Percentiles rank a stretch among this genome's conserved stretches.
Evolutionary conservation across 1,140 invertebrate genomes (phyloP).

Genomic region (Aphaenogaster floridana): DNA sequence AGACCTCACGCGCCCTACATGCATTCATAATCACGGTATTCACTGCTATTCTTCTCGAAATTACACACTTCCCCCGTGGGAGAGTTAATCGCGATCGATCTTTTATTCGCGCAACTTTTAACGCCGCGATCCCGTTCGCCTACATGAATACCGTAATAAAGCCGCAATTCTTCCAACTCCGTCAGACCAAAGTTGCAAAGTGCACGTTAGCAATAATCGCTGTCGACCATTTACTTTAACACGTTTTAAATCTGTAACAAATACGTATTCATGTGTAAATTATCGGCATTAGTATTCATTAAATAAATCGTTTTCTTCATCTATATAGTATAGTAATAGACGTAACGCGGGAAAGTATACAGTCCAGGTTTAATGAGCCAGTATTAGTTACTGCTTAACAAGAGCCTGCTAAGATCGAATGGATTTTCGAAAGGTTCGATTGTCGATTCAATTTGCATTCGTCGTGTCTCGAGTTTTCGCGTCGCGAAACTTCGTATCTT

Average conservation of each 20-base stretch:
- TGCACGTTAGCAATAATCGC: constrained; percentile 29
- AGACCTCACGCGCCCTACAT: constrained; percentile 62
- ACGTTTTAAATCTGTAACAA: constrained; percentile 17
- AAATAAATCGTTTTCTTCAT: constrained; percentile 1
- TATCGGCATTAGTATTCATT: constrained; percentile 1
- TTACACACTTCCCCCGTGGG: constrained; percentile 51
- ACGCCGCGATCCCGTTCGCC: constrained; percentile 51
- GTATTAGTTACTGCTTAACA: constrained; percentile 4
- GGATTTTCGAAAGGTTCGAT: constrained; percentile 9
- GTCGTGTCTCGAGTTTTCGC: background rate
- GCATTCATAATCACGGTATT: constrained; percentile 64
- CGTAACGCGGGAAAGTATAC: constrained; percentile 6
- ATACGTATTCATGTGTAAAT: constrained; percentile 6
- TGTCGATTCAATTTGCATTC: background rate
- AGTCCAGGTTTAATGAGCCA: background rate
- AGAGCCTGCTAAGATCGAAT: background rate
- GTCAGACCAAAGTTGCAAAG: constrained; percentile 24
- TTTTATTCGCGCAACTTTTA: constrained; percentile 60
- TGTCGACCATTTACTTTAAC: background rate
- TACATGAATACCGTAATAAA: constrained; percentile 26
- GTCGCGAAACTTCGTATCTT: background rate
- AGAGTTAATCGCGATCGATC: constrained; percentile 61
- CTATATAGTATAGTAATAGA: background rate
- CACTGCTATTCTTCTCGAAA: constrained; percentile 61
- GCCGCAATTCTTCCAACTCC: background rate